Evolutionary conservation across 2,113 vertebrate genomes (phyloP), one percentile per base, ranked within the genome.

Genomic region (Glareola pratincola): DNA sequence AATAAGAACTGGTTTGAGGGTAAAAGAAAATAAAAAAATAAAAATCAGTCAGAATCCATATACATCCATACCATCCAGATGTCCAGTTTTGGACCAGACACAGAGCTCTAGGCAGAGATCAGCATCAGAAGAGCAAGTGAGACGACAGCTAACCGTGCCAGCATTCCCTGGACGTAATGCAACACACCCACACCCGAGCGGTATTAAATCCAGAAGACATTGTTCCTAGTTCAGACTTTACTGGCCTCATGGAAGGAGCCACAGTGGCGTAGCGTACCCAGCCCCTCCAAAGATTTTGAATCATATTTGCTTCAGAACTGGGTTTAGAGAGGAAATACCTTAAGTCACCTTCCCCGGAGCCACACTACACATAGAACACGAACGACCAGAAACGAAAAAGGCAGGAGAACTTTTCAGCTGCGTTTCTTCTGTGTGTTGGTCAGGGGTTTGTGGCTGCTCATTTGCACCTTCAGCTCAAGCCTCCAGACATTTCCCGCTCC

Each of bases 291-390:
- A 51, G 57, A 67, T 45, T 41, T 82, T 14, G 29, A 41, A 36
- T 59, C 21, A 4, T 9, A 34, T 73, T 53, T 66, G 88, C 50
- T 68, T 69, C 56, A 56, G 64, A 85, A 54, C 39, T 26, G 74
- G 57, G 30, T 85, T 73, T 60, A 50, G 15, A 73, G 54, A 36
- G 39, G 43, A 63, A 85, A 69, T 8, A 78, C 69, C 59, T 81
- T 8, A 19, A 51, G 29, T 27, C 84, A 48, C 77, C 93, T 66
- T 39, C 43, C 59, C 74, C 36, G 12, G 43, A 62, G 84, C 69
- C 29, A 39, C 50, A 19, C 43, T 19, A 4, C 0, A 9, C 41
- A 22, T 0, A 0, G 4, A 81, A 56, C 45, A 66, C 26, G 5
- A 48, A 14, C 22, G 3, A 39, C 16, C 71, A 32, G 64, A 9